Conservation (phyloP, 1,140 invertebrate species). For the Heliconius congener region DNA sequence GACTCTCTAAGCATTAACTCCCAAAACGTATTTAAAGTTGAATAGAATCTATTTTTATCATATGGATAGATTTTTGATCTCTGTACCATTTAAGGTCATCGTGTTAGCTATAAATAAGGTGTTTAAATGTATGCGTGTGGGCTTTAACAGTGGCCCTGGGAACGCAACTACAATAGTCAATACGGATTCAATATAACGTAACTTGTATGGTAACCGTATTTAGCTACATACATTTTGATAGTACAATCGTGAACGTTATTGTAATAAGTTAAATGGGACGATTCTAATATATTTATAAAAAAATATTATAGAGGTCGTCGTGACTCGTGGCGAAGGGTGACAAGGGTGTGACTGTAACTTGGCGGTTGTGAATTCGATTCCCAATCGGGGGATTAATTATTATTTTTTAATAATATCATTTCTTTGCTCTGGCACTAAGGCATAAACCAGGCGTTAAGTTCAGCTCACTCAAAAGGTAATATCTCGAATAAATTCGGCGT, state of each 20-base stretch:
- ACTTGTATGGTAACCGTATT: slow-evolving; percentile 19
- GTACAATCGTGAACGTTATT: background rate
- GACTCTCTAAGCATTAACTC: slow-evolving; percentile 11
- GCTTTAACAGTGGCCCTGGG: slow-evolving; percentile 54
- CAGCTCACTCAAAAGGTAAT: too few relatives aligned
- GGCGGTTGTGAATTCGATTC: too few relatives aligned
- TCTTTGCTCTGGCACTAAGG: too few relatives aligned
- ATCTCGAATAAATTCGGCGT: too few relatives aligned
- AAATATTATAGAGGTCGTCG: background rate
- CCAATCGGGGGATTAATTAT: too few relatives aligned
- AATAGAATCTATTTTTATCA: slow-evolving; percentile 37
- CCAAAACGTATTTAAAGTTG: slow-evolving; percentile 35
- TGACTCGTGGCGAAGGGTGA: too few relatives aligned
- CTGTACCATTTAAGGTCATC: slow-evolving; percentile 58
- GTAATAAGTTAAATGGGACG: background rate
- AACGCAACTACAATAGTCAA: slow-evolving; percentile 54
- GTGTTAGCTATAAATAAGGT: slow-evolving; percentile 67
- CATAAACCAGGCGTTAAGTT: too few relatives aligned
- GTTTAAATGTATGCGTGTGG: slow-evolving; percentile 70
- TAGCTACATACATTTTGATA: slow-evolving; percentile 10
- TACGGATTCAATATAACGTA: slow-evolving; percentile 47
- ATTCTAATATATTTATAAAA: background rate
- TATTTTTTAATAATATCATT: too few relatives aligned
- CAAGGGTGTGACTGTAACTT: too few relatives aligned
- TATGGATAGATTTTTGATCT: slow-evolving; percentile 32